Percentiles rank a stretch among this genome's conserved stretches.
Conservation (phyloP, 2,113 vertebrate species). For the Xyliphius kryptos region DNA sequence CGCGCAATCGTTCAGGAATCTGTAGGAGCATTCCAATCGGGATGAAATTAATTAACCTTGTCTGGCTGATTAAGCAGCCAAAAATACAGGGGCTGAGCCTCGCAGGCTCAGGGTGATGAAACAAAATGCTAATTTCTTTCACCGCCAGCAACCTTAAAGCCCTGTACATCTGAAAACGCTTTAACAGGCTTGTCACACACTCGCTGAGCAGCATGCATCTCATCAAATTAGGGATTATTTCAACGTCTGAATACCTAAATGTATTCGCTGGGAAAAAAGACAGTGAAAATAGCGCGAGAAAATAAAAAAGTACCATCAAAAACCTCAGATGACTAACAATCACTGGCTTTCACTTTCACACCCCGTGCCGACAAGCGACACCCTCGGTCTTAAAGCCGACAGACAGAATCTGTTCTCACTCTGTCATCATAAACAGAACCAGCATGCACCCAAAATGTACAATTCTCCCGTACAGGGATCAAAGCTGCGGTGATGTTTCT, state of each 20-base stretch:
- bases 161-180: not conserved
- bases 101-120: slow-evolving; percentile 3
- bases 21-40: slow-evolving; percentile 25
- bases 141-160: not conserved
- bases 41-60: slow-evolving; percentile 46
- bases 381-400: not conserved
- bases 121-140: not conserved
- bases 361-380: not conserved
- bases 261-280: too few relatives aligned
- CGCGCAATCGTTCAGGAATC: not conserved
- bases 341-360: not conserved
- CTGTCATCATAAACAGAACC: slow-evolving; percentile 1
- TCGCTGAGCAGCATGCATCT: not conserved
- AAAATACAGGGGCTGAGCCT: slow-evolving; percentile 14
- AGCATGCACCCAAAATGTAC: not conserved
- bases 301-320: slow-evolving; percentile 10
- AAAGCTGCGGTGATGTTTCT: too few relatives aligned
- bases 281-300: not conserved
- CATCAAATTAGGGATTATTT: too few relatives aligned
- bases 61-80: not conserved
- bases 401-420: not conserved
- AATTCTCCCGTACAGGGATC: too few relatives aligned
- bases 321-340: not conserved
- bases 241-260: too few relatives aligned
- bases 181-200: not conserved